These are phyloP conservation scores for Pyrocephalus nanus DNA, from an alignment of 2,797 vertebrate genomes.

Conservation along the genomic window DNA sequence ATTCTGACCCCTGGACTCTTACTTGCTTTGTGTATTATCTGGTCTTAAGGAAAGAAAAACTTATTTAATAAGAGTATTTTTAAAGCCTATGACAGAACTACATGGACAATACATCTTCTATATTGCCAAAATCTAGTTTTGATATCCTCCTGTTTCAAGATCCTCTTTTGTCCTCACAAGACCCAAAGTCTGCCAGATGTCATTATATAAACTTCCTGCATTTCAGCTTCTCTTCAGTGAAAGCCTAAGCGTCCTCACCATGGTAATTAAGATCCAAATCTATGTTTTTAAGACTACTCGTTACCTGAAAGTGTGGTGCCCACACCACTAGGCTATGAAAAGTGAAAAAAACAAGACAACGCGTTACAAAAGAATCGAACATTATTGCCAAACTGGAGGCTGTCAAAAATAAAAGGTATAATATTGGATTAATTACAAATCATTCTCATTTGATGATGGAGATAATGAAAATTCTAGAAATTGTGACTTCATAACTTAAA, in stretches of 20 bases:
- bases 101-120: conserved; percentile 62
- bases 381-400: not conserved
- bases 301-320: not conserved
- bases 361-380: not conserved
- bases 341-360: not conserved
- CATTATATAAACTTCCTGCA: not conserved
- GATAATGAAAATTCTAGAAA: not conserved
- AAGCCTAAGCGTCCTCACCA: not conserved
- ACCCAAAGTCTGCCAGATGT: conserved; percentile 17
- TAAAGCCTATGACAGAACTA: conserved; percentile 58
- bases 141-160: conserved; percentile 47
- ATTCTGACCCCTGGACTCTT: conserved; percentile 22
- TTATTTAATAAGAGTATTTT: conserved; percentile 72
- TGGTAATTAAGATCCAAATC: not conserved
- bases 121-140: conserved; percentile 80
- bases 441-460: not conserved
- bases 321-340: not conserved
- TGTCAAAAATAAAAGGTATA: not conserved
- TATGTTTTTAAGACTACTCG: not conserved
- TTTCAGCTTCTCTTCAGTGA: conserved; percentile 20
- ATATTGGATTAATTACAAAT: not conserved
- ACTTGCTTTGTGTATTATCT: conserved; percentile 47
- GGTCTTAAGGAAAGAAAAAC: conserved; percentile 53
- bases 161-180: not conserved
- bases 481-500: not conserved